phyloP scores from a whole-genome alignment of 1,140 invertebrate genomes.

The Hycleus phaleratus region DNA sequence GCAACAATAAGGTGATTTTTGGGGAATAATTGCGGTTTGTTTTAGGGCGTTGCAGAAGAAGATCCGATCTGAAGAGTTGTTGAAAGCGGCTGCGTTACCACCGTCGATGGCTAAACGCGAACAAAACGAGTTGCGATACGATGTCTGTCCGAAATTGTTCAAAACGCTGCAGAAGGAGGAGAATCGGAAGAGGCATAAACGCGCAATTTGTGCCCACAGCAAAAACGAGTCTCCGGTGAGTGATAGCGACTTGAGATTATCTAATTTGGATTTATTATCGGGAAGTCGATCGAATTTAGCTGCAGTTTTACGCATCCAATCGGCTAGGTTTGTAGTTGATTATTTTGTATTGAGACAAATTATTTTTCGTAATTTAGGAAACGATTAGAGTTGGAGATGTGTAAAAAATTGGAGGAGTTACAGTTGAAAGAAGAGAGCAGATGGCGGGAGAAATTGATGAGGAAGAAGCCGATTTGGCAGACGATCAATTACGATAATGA shows the following conservation, averaged over 20 bases:
- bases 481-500: conserved; percentile 58
- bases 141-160: conserved; percentile 36
- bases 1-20: background rate
- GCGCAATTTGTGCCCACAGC: too few species aligned
- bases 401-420: conserved; percentile 50
- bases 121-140: conserved; percentile 30
- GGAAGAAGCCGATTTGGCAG: conserved; percentile 61
- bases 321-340: conserved; percentile 43
- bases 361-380: conserved; percentile 39
- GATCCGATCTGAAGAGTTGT: conserved; percentile 58
- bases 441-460: conserved; percentile 50
- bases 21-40: conserved; percentile 4
- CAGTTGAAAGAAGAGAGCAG: conserved; percentile 48
- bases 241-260: conserved; percentile 13
- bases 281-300: conserved; percentile 58
- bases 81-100: conserved; percentile 56
- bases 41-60: conserved; percentile 56
- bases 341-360: background rate
- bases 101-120: conserved; percentile 61
- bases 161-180: too few species aligned
- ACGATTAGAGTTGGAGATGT: conserved; percentile 55
- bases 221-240: too few species aligned
- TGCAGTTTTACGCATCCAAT: conserved; percentile 59
- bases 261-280: conserved; percentile 42
- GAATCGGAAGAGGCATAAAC: too few species aligned